Evolutionary conservation across 2,888 invertebrate species (phyloP).

Genomic region (Harpalus rubripes): DNA sequence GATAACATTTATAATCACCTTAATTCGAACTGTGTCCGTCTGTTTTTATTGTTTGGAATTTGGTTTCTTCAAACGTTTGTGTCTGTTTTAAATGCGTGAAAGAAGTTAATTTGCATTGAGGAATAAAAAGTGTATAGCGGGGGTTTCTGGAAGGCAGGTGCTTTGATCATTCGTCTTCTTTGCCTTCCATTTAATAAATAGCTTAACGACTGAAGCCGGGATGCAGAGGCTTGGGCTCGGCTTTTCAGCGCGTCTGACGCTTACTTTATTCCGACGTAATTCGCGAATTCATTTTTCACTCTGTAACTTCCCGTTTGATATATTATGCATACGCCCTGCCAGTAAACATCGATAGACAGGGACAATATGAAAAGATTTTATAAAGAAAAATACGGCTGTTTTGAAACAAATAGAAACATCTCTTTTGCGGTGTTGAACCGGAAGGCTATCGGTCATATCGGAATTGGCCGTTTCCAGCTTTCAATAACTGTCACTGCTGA

Average conservation of each 20-base stretch:
- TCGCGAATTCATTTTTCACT: slow-evolving; percentile 67
- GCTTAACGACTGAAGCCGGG: slow-evolving; percentile 62
- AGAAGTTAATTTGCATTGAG: slow-evolving; percentile 3
- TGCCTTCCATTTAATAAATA: slow-evolving; percentile 66
- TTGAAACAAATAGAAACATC: slow-evolving; percentile 57
- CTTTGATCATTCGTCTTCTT: slow-evolving; percentile 66
- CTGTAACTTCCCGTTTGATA: slow-evolving; percentile 65
- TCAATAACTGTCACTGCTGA: slow-evolving; percentile 65
- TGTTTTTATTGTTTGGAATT: background rate
- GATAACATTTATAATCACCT: too few species aligned
- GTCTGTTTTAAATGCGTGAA: background rate
- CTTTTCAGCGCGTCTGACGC: slow-evolving; percentile 60
- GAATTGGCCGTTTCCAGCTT: slow-evolving; percentile 66
- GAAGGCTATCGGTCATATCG: slow-evolving; percentile 65
- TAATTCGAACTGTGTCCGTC: too few species aligned
- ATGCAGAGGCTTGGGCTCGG: slow-evolving; percentile 33
- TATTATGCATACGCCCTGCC: slow-evolving; percentile 58
- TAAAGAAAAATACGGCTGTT: background rate
- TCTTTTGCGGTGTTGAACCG: slow-evolving; percentile 39
- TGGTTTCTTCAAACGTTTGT: background rate
- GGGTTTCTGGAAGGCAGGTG: slow-evolving; percentile 4
- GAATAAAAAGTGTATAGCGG: background rate
- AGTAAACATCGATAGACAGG: slow-evolving; percentile 18
- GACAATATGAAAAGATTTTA: slow-evolving; percentile 10
- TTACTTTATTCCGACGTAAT: slow-evolving; percentile 65